Base-by-base conservation (phyloP, 2,113 vertebrate genomes). In the Myotis brandtii region DNA sequence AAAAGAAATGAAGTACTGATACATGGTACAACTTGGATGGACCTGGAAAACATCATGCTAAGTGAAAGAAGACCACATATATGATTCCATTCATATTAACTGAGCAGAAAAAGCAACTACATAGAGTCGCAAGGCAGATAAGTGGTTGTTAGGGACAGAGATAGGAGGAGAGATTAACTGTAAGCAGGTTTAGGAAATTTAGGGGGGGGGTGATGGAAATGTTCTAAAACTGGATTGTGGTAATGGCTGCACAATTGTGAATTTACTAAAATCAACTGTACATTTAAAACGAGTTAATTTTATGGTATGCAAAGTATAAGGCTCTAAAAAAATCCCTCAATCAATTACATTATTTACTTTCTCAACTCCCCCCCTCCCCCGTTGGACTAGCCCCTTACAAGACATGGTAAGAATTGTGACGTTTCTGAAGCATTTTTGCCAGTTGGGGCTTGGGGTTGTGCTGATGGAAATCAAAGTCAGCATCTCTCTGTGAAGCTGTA, bases 241-340 rank as follows among this genome's bases (percentile, higher is more conserved):
- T 50, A 30, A 72, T 34, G 25, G 14, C 23, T 79, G 13, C 27
- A 64, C 25, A 90, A 50, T 46, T 34, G 64, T 56, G 54, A 46
- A 86, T 80, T 62, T 62, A 89, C 32, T 80, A 67, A 73, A 83
- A 89, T 80, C 56, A 89, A 89, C 2, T 56, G 43, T 66, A 34
- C 20, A 17, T 48, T 83, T 93, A 77, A 93, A 90, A 96, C 72
- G 27, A 85, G 40, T 89, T 25, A 30, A 82, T 40, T 88, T 76
- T 59, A 82, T 32, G 20, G 16, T 16, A 73, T 91, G 17, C 82
- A 92, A 89, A 69, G 3, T 37, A 52, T 37, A 97, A 72, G 7
- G 62, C 70, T 85, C 21, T 9, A 23, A 32, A 54, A 54, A 85
- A 46, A 43, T 40, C 4, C 37, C 32, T 76, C 20, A 10, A 52